Base-by-base conservation (phyloP, 2,888 invertebrate genomes). In the Carterocephalus palaemon region DNA sequence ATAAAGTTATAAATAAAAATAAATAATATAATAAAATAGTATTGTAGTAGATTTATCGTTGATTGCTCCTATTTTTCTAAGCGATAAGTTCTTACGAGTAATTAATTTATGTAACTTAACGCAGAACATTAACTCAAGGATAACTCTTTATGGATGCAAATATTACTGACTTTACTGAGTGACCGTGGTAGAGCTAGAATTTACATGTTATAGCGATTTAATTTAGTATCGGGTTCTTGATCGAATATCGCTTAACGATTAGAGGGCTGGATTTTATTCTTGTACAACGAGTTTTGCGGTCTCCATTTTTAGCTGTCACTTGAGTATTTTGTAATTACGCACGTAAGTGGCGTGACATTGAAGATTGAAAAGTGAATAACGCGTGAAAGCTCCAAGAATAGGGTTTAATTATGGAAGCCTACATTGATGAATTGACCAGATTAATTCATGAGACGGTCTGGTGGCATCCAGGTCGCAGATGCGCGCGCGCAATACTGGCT, bases 401-500 rank as follows among this genome's bases (percentile, higher is more conserved):
- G 60, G 59, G 52, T 67, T 62, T 70, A 68, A 73, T 76, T 71
- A 75, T 53, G 60, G 42, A 36, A 22, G 17, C 57, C 55, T 53
- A 65, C 64, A 72, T 73, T 79, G 75, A 81, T 79, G 75, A 76
- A 76, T 76, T 70, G 67, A 67, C 65, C 71, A 81, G 75, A 78
- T 78, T 77, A 76, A 70, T 68, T 62, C 60, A 57, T 59, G 79
- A 69, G 71, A 75, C 71, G 80, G 75, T 74, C 67, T 62, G 66
- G 60, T 74, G 73, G 79, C 73, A 84, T 75, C 66, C 75, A 78
- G 83, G 83, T 69, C 84, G 73, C 77, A 77, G 67, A 63, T 79
- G 79, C 67, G 67, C 60, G 60, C 53, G 57, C 64, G 62, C 67
- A 61, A 54, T 54, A 61, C 65, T 67, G 47, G 37, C 47, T 54